A percentile compares a stretch with the other conserved stretches of the same genome.
phyloP scores from a whole-genome alignment of 2,888 invertebrate species.

The Eretmocerus hayati region DNA sequence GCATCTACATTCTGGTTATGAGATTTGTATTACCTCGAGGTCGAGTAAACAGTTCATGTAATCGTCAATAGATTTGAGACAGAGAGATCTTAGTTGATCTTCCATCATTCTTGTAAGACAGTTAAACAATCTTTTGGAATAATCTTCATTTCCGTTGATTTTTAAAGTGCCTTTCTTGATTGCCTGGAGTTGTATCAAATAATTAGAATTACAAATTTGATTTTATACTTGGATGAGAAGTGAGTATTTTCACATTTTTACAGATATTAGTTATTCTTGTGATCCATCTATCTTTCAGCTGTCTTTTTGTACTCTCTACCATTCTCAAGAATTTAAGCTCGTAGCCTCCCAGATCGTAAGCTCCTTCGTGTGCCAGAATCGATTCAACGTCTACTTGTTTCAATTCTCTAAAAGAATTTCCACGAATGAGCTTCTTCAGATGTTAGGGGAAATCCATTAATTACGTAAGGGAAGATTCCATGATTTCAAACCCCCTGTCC shows the following conservation, averaged over 20 bases:
- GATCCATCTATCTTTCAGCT: no score
- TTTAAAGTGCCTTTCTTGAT: conserved; percentile 63
- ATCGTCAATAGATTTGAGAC: conserved; percentile 70
- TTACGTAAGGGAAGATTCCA: no score
- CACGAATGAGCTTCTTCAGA: no score
- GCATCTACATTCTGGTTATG: conserved; percentile 48
- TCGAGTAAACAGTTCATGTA: conserved; percentile 72
- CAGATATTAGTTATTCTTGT: neutral
- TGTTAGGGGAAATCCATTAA: no score
- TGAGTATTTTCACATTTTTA: neutral
- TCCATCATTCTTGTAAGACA: conserved; percentile 84
- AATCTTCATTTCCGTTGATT: conserved; percentile 56
- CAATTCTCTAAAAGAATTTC: no score
- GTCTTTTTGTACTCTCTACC: neutral
- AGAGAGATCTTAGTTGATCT: conserved; percentile 74
- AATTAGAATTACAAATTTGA: neutral
- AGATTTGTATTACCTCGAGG: conserved; percentile 56
- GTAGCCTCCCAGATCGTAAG: no score
- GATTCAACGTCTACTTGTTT: no score
- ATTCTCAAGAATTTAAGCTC: no score
- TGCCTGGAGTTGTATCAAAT: conserved; percentile 55
- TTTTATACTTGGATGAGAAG: neutral
- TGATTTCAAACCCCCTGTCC: no score
- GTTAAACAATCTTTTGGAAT: conserved; percentile 73
- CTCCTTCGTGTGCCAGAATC: no score